A percentile compares a stretch with the other conserved stretches of the same genome.
Conservation (phyloP, 2,113 vertebrate genomes). For the Grammomys dolichurus region DNA sequence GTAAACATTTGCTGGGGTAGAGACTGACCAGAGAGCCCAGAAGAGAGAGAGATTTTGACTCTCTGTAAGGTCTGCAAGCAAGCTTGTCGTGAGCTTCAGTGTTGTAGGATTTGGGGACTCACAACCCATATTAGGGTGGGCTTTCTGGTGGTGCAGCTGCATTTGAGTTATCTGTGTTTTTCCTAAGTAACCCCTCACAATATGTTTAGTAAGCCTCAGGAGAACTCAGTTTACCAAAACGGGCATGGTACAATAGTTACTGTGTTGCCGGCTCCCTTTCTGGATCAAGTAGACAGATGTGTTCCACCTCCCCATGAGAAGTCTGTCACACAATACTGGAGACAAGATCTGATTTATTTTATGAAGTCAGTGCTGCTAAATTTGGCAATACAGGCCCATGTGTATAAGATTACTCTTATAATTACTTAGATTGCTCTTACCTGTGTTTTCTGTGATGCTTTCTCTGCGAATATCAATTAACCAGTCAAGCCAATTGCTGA, state of each 20-base stretch:
- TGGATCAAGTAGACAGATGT: background rate
- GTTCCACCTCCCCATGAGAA: background rate
- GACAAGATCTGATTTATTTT: conserved; percentile 15
- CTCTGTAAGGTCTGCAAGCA: background rate
- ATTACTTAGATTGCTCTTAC: conserved; percentile 71
- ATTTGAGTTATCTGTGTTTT: background rate
- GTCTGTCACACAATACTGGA: background rate
- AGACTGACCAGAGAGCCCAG: background rate
- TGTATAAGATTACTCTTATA: too few species aligned
- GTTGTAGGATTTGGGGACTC: background rate
- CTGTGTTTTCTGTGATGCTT: conserved; percentile 74
- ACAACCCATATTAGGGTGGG: background rate
- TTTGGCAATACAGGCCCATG: background rate
- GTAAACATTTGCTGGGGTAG: too few species aligned
- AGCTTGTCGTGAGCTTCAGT: background rate
- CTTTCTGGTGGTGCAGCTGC: background rate
- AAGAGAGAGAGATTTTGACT: background rate
- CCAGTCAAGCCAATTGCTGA: conserved; percentile 59
- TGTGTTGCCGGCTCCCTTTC: background rate
- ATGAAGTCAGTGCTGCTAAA: background rate
- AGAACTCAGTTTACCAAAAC: background rate
- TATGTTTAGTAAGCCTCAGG: background rate
- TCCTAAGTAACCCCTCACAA: background rate
- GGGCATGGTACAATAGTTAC: background rate
- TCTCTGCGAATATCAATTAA: conserved; percentile 71